Base-by-base conservation (phyloP, 2,797 vertebrate species). In the Helarctos malayanus region DNA sequence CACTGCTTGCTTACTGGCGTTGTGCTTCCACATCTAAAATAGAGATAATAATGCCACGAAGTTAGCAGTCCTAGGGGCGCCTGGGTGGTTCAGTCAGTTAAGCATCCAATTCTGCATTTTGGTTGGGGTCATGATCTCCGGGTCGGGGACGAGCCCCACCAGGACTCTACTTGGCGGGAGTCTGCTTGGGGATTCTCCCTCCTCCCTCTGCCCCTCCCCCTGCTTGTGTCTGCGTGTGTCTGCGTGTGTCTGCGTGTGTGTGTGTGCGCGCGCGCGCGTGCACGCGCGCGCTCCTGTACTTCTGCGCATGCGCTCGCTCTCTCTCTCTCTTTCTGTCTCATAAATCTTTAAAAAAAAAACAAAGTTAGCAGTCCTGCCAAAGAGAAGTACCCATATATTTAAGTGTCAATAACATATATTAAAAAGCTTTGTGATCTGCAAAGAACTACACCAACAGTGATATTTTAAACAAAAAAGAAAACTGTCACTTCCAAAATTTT, bases 371-470 rank as follows among this genome's bases (percentile, higher is more conserved):
- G 19, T 56, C 47, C 65, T 59, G 45, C 49, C 47, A 45, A 84
- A 27, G 23, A 83, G 35, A 94, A 81, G 5, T 23, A 69, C 65
- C n/a, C 54, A 81, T 21, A 57, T 47, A 82, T 15, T 91, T 57
- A 89, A 80, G 52, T 85, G 65, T 19, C 69, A 91, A 61, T 75
- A 57, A 75, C 59, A n/a, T 6, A 83, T 15, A 71, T 18, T 32
- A 49, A 56, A 76, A 65, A 68, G 21, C 16, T 85, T 57, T 35
- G 52, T 76, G 76, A 92, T 38, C 16, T 90, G 7, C 59, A 94
- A 88, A 94, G 52, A 89, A 41, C 82, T 63, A 95, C 6, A 85
- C 14, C 38, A 81, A n/a, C 59, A 52, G 78, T 54, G 78, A 59
- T 27, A 68, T 69, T 89, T 86, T 49, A 89, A 73, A 69, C 21